Conservation (phyloP, 2,888 invertebrate genomes). For the Trichopoda pennipes region DNA sequence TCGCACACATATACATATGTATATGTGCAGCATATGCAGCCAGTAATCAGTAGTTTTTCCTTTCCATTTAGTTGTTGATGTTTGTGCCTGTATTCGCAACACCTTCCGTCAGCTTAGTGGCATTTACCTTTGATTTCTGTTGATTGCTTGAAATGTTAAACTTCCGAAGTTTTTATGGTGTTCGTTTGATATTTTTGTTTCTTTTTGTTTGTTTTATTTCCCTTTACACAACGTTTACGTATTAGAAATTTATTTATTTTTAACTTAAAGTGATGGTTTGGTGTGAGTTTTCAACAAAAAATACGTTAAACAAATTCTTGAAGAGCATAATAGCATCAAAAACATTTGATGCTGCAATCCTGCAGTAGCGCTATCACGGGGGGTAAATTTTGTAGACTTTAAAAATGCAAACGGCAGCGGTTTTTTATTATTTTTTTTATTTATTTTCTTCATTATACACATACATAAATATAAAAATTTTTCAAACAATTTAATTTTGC, state of each 20-base stretch:
- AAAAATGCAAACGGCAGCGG: conserved; percentile 8
- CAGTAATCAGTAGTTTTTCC: background rate
- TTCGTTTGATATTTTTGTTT: conserved; percentile 28
- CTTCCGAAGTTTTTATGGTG: conserved; percentile 54
- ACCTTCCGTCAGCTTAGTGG: conserved; percentile 33
- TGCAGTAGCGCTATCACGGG: conserved; percentile 24
- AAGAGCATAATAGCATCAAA: conserved; percentile 17
- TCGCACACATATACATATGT: no score
- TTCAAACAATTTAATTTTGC: no score
- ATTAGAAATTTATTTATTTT: conserved; percentile 4
- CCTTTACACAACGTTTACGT: conserved; percentile 1
- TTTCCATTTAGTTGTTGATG: background rate
- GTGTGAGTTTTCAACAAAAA: background rate
- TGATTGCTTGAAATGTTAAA: conserved; percentile 64
- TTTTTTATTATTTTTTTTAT: background rate
- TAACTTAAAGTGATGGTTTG: background rate
- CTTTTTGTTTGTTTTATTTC: conserved; percentile 19
- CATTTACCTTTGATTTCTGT: conserved; percentile 63
- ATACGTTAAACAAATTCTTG: no score
- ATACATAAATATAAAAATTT: background rate
- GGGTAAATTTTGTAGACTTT: conserved; percentile 51
- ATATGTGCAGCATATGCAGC: conserved; percentile 1
- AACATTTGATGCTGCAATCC: conserved; percentile 52
- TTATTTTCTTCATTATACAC: no score
- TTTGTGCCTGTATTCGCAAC: background rate